phyloP scores from a whole-genome alignment of 2,113 vertebrate species.

The Mustela lutreola region DNA sequence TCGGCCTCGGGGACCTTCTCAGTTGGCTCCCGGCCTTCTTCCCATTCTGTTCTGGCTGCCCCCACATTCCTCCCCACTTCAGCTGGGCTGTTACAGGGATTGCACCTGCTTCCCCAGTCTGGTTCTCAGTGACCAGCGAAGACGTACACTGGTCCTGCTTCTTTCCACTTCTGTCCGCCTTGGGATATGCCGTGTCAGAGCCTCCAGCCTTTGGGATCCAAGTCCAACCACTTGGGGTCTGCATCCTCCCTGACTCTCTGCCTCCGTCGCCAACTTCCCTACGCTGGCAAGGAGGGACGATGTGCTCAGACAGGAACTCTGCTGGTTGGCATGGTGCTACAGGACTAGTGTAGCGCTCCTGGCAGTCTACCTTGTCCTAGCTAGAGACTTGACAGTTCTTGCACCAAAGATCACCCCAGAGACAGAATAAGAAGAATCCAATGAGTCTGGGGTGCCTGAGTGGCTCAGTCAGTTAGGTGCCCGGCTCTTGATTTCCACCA shows the following conservation, averaged over 20 bases:
- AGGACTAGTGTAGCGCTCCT: background rate
- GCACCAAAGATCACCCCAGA: background rate
- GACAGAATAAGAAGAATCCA: background rate
- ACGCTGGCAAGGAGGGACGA: too few species aligned
- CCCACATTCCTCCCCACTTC: too few species aligned
- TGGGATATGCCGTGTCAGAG: background rate
- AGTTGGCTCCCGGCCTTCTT: too few species aligned
- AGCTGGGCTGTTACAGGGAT: too few species aligned
- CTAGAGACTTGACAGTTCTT: background rate
- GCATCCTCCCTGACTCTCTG: too few species aligned
- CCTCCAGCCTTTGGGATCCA: background rate
- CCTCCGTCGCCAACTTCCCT: too few species aligned
- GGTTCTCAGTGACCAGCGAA: too few species aligned
- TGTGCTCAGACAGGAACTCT: too few species aligned
- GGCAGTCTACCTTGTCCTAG: background rate
- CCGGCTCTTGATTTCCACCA: background rate
- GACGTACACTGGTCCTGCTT: too few species aligned
- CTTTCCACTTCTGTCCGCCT: background rate
- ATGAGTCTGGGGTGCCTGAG: background rate
- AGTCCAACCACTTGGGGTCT: too few species aligned
- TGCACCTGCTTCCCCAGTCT: too few species aligned
- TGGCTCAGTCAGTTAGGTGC: background rate
- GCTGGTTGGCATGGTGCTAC: background rate
- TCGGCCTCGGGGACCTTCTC: background rate
- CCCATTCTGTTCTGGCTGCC: too few species aligned